Percentiles rank a stretch among this genome's conserved stretches.
Conservation (phyloP, 2,797 vertebrate species). For the Leucoraja ocellata region DNA sequence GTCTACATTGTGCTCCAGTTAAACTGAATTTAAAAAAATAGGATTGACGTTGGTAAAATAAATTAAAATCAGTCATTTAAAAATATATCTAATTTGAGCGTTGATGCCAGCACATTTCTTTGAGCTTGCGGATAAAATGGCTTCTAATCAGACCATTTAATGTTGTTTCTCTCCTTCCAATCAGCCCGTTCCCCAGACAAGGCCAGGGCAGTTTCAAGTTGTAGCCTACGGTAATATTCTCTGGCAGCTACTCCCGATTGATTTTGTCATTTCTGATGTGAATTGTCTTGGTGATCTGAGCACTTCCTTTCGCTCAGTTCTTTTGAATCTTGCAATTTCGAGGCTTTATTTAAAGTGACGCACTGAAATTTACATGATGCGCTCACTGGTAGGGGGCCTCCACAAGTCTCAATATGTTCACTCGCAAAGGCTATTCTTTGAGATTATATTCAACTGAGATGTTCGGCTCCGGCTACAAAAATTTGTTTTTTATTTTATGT, state of each 20-base stretch:
- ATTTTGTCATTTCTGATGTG: neutral
- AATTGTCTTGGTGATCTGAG: constrained; percentile 19
- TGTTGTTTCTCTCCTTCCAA: neutral
- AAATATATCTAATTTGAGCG: neutral
- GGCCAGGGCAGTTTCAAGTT: neutral
- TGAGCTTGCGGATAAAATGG: neutral
- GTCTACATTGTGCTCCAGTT: neutral
- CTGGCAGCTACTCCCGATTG: neutral
- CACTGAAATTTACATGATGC: neutral
- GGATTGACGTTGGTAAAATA: neutral
- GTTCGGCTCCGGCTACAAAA: neutral
- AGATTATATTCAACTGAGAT: neutral
- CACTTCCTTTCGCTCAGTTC: neutral
- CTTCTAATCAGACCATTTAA: neutral
- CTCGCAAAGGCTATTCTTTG: neutral
- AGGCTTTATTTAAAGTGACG: neutral
- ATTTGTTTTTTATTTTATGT: neutral
- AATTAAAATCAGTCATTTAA: neutral
- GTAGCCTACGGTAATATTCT: neutral
- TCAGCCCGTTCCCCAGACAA: neutral
- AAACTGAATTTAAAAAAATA: neutral
- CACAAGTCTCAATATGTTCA: neutral
- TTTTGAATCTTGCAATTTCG: neutral
- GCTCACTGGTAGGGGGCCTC: too few species aligned
- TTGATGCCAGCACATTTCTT: neutral